A percentile compares a stretch with the other conserved stretches of the same genome.
phyloP scores from a whole-genome alignment of 1,140 invertebrate genomes.

The Tigriopus japonicus region DNA sequence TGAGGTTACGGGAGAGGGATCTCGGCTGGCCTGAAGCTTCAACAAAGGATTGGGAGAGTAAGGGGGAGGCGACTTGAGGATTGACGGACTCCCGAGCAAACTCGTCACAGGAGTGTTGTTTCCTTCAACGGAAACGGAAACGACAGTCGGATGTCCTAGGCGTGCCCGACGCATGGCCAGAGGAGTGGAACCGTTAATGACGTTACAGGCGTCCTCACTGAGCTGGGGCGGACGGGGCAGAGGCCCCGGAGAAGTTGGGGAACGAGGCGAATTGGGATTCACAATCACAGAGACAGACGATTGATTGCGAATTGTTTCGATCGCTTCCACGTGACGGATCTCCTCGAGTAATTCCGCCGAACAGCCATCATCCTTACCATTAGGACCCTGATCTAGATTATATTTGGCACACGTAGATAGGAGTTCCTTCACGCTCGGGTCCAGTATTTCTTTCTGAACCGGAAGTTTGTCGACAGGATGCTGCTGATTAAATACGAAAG shows the following conservation, averaged over 20 bases:
- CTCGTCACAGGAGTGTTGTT: not conserved
- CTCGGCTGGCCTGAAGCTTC: not conserved
- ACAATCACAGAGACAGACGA: not conserved
- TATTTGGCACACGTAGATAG: conserved; percentile 3
- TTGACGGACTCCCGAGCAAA: not conserved
- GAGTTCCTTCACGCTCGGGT: conserved; percentile 1
- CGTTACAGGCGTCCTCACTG: not conserved
- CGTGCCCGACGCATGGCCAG: not conserved
- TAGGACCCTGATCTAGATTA: not conserved
- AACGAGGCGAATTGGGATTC: not conserved
- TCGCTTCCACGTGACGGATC: conserved; percentile 3
- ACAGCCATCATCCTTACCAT: not conserved
- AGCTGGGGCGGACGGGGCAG: not conserved
- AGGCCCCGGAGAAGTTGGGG: not conserved
- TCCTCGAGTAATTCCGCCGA: not conserved
- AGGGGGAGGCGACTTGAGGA: too few species aligned
- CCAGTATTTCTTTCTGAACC: not conserved
- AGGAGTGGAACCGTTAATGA: not conserved
- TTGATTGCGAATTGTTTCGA: not conserved
- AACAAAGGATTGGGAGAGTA: too few species aligned
- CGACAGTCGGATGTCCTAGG: not conserved
- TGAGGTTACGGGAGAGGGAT: not conserved
- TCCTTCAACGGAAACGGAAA: not conserved
- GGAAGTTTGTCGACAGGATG: not conserved
- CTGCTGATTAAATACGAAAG: too few species aligned